A percentile compares a stretch with the other conserved stretches of the same genome.
Evolutionary conservation across 2,888 invertebrate genomes (phyloP).

Genomic region (Parnassius smintheus): DNA sequence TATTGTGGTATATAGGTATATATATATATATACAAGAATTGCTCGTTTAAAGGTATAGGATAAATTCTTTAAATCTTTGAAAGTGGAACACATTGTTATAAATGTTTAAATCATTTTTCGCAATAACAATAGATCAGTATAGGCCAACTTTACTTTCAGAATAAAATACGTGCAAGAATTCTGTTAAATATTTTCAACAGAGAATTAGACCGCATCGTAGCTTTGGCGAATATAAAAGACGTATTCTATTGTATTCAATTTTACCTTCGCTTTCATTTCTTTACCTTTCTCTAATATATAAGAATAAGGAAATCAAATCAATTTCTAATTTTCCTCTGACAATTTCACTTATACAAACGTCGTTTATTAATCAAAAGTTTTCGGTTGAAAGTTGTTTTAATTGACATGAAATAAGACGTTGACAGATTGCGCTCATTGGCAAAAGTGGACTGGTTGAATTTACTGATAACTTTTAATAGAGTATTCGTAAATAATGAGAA

Average conservation of each 20-base stretch:
- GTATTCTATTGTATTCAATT: neutral
- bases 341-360: neutral
- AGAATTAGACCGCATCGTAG: too few relatives aligned
- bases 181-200: neutral
- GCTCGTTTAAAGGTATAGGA: too few relatives aligned
- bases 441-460: slow-evolving; percentile 3
- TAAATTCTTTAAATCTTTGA: too few relatives aligned
- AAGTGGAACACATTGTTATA: too few relatives aligned
- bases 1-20: too few relatives aligned
- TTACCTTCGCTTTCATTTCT: slow-evolving; percentile 9
- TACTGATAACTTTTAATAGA: neutral
- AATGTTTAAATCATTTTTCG: too few relatives aligned
- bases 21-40: too few relatives aligned
- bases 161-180: neutral
- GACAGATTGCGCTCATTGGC: neutral
- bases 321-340: neutral
- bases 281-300: neutral
- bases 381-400: neutral
- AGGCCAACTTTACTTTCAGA: neutral
- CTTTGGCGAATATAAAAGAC: neutral
- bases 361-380: slow-evolving; percentile 6
- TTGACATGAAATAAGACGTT: neutral
- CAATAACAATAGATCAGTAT: too few relatives aligned
- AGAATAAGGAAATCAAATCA: slow-evolving; percentile 3
- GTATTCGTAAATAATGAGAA: too few relatives aligned